Percentiles rank a stretch among this genome's conserved stretches.
Conservation (phyloP, 2,113 vertebrate genomes). For the Prionailurus bengalensis region DNA sequence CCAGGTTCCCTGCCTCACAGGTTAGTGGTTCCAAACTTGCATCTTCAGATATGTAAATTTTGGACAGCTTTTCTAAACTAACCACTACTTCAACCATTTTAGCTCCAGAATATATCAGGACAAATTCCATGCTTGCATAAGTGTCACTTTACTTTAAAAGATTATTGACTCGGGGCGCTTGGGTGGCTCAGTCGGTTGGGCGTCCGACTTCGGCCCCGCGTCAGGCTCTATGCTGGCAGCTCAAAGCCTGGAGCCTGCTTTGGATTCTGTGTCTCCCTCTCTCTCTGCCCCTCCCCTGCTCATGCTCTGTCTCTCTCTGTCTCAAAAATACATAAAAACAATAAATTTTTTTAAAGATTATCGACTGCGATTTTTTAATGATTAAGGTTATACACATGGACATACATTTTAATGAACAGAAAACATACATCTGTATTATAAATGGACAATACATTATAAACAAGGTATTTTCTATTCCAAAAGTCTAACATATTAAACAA, state of each 20-base stretch:
- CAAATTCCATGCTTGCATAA: neutral
- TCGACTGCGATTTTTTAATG: neutral
- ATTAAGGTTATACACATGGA: neutral
- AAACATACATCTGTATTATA: neutral
- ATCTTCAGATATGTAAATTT: neutral
- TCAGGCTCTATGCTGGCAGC: no score
- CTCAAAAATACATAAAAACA: no score
- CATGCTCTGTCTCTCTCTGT: no score
- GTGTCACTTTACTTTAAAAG: neutral
- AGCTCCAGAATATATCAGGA: neutral
- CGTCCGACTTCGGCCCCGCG: rapidly evolving
- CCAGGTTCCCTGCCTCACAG: rapidly evolving
- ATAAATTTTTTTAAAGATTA: neutral
- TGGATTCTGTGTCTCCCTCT: no score
- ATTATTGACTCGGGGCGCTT: neutral
- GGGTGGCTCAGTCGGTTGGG: no score
- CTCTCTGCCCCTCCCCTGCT: no score
- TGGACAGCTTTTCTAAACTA: neutral
- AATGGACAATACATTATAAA: neutral
- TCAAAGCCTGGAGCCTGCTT: no score
- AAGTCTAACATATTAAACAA: neutral
- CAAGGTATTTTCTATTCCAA: neutral
- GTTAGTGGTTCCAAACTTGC: neutral
- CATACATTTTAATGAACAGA: neutral
- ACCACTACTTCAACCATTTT: neutral